Evolutionary conservation across 2,113 vertebrate species (phyloP), one percentile per base, ranked within the genome.

Genomic region (Larimichthys crocea): DNA sequence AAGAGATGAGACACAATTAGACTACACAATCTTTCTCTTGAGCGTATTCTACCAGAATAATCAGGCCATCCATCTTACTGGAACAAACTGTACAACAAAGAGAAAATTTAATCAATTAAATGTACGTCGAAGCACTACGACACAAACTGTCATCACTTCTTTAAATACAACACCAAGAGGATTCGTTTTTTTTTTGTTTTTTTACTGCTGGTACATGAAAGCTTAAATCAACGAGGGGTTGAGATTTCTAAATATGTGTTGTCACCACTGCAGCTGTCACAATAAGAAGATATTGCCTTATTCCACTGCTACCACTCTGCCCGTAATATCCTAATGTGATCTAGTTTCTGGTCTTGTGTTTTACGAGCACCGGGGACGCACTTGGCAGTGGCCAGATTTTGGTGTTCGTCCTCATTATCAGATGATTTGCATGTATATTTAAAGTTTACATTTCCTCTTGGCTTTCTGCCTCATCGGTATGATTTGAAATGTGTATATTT

Each of bases 11-110:
- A 53, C 78, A 62, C 79, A 86, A 82, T 81, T 84, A 80, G 59
- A 79, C 50, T 15, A n/a, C 22, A 53, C 59, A 49, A 42, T 53
- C 29, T 79, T 76, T 74, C 67, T 75, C 81, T 52, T 63, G 20
- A 11, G 31, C 60, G 73, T 60, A 26, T 77, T 60, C 40, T 16
- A 65, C 22, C n/a, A 62, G 24, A 76, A 59, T 77, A 91, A 90
- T 87, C 68, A 90, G 90, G 84, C 69, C 84, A 74, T 61, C 55
- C 26, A 20, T 76, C 64, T 50, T 35, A 50, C 22, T 7, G 26
- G 31, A 56, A 72, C 49, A 67, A 61, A 73, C 35, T 63, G 16
- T 31, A 46, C 35, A 40, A 40, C 35, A 40, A 8, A 40, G 7
- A 40, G 35, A 1, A 49, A 15, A 60, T 80, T 84, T 80, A 29